Conservation (phyloP, 1,140 invertebrate species). For the Charaxes varanes region DNA sequence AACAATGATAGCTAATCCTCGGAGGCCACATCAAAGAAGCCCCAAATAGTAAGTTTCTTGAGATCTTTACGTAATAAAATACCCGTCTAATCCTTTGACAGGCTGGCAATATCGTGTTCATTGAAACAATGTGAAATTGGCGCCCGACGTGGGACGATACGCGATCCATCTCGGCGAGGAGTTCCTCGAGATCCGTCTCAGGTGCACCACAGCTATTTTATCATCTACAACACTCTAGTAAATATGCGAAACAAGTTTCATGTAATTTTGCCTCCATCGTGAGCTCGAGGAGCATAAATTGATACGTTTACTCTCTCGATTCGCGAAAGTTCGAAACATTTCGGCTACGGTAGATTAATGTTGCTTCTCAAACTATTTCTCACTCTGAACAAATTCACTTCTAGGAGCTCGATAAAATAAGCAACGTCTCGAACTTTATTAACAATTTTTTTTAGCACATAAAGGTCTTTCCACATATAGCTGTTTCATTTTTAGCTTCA, state of each 20-base stretch:
- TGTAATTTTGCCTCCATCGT: conserved; percentile 42
- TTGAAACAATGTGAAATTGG: conserved; percentile 44
- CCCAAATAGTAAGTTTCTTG: conserved; percentile 19
- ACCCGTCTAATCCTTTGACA: conserved; percentile 30
- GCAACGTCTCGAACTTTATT: no score
- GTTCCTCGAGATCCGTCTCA: conserved; percentile 39
- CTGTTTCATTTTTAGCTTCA: no score
- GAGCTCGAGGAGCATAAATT: conserved; percentile 30
- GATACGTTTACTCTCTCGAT: conserved; percentile 21
- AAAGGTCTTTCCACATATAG: no score
- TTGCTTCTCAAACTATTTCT: conserved; percentile 10
- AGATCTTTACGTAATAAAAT: conserved; percentile 13
- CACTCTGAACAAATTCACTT: no score
- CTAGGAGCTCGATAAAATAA: no score
- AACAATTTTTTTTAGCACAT: no score
- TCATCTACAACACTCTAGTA: conserved; percentile 45
- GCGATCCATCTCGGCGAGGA: conserved; percentile 33
- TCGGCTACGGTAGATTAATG: conserved; percentile 7
- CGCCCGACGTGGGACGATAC: conserved; percentile 35
- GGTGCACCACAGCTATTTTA: conserved; percentile 52
- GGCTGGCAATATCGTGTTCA: conserved; percentile 40
- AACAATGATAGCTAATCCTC: no score
- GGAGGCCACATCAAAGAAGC: no score
- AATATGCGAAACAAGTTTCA: conserved; percentile 48
- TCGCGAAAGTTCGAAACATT: conserved; percentile 12